These are phyloP conservation scores for Hestina assimilis DNA, from an alignment of 1,140 invertebrate genomes.

Conservation along the genomic window DNA sequence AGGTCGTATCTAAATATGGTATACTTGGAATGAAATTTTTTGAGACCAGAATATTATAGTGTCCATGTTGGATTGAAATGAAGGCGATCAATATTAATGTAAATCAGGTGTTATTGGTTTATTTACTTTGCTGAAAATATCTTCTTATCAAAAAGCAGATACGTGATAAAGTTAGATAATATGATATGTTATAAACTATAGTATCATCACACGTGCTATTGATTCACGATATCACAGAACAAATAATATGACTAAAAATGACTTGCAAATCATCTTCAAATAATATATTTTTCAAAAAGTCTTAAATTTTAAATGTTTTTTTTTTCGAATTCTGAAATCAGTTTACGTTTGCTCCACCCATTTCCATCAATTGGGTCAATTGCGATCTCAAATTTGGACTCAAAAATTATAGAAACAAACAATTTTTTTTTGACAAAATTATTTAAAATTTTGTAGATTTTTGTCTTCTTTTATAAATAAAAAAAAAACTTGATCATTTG, in stretches of 20 bases:
- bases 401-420: no score
- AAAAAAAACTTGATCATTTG: no score
- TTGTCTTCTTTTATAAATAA: no score
- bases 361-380: no score
- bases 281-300: not conserved
- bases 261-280: not conserved
- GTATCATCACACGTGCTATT: not conserved
- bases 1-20: conserved; percentile 14
- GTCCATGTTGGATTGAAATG: no score
- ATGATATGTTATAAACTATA: not conserved
- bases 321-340: no score
- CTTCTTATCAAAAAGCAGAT: conserved; percentile 5
- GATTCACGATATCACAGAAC: not conserved
- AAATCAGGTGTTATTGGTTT: conserved; percentile 3
- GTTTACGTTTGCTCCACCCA: no score
- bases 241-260: not conserved
- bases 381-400: no score
- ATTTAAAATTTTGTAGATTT: no score
- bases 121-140: conserved; percentile 12
- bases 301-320: no score
- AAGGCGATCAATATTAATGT: conserved; percentile 1
- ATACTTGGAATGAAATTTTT: not conserved
- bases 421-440: no score
- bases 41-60: no score
- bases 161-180: conserved; percentile 6